phyloP scores from a whole-genome alignment of 2,888 invertebrate genomes.

The Ormyrus nitidulus region DNA sequence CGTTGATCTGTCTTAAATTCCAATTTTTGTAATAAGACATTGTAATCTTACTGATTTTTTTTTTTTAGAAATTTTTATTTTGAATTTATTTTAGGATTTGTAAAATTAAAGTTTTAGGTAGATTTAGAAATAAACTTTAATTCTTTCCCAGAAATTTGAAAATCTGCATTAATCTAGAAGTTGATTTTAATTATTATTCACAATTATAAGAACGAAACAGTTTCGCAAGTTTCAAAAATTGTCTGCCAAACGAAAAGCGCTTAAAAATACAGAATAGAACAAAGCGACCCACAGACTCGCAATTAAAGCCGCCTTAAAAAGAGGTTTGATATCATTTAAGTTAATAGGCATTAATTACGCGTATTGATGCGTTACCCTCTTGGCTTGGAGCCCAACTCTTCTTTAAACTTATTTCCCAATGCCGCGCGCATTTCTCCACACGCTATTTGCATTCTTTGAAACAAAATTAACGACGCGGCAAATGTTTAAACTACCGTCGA shows the following conservation, averaged over 20 bases:
- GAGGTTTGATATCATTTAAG: conserved; percentile 32
- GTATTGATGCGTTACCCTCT: conserved; percentile 2
- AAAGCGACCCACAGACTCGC: conserved; percentile 26
- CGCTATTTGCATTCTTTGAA: too few species aligned
- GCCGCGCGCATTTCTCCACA: too few species aligned
- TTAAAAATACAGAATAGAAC: not conserved
- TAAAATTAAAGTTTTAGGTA: too few species aligned
- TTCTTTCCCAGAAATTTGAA: too few species aligned
- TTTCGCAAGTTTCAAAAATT: not conserved
- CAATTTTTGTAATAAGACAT: too few species aligned
- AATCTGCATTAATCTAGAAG: not conserved
- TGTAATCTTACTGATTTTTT: too few species aligned
- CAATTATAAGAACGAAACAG: not conserved
- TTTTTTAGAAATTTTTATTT: too few species aligned
- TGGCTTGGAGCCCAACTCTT: not conserved
- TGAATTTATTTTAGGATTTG: too few species aligned
- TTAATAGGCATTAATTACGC: conserved; percentile 38
- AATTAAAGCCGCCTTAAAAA: conserved; percentile 36
- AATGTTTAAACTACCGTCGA: too few species aligned
- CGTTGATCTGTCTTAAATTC: too few species aligned
- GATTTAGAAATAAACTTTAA: too few species aligned
- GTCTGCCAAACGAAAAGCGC: not conserved
- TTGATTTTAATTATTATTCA: not conserved
- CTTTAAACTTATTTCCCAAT: not conserved
- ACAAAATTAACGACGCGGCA: too few species aligned